phyloP scores from a whole-genome alignment of 2,113 vertebrate species.

The Erinaceus europaeus region DNA sequence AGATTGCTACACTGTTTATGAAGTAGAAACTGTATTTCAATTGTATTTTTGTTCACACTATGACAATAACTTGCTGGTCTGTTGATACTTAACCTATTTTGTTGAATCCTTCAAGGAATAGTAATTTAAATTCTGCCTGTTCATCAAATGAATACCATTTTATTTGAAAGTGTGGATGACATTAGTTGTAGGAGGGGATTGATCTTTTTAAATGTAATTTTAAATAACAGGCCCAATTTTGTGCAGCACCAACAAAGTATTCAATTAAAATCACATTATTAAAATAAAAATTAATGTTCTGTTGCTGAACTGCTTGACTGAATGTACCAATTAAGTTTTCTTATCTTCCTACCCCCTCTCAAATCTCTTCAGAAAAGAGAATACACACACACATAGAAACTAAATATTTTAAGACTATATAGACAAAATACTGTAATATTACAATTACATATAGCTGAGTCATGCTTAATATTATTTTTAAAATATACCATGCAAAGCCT shows the following conservation, averaged over 20 bases:
- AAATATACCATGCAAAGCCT: neutral
- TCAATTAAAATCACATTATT: conserved; percentile 77
- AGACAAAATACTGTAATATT: neutral
- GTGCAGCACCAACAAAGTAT: conserved; percentile 55
- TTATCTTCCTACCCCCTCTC: conserved; percentile 43
- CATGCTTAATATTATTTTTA: neutral
- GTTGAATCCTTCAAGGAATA: conserved; percentile 24
- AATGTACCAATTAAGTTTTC: conserved; percentile 70
- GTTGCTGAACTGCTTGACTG: conserved; percentile 68
- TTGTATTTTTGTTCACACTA: conserved; percentile 31
- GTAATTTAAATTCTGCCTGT: conserved; percentile 56
- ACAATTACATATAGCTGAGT: neutral
- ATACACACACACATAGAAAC: neutral
- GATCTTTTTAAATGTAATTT: conserved; percentile 69
- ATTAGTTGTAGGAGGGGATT: conserved; percentile 11
- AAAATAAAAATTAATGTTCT: conserved; percentile 77
- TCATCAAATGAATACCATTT: conserved; percentile 25
- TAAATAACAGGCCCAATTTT: conserved; percentile 65
- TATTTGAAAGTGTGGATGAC: conserved; percentile 50
- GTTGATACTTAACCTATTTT: conserved; percentile 12
- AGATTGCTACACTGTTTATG: neutral
- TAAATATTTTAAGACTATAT: conserved; percentile 18
- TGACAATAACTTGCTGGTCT: conserved; percentile 30
- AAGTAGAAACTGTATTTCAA: conserved; percentile 5
- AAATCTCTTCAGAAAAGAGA: conserved; percentile 38